These are phyloP conservation scores for Heliocidaris erythrogramma DNA, from an alignment of 35 echinoderm and acorn worm species.

Conservation along the genomic window DNA sequence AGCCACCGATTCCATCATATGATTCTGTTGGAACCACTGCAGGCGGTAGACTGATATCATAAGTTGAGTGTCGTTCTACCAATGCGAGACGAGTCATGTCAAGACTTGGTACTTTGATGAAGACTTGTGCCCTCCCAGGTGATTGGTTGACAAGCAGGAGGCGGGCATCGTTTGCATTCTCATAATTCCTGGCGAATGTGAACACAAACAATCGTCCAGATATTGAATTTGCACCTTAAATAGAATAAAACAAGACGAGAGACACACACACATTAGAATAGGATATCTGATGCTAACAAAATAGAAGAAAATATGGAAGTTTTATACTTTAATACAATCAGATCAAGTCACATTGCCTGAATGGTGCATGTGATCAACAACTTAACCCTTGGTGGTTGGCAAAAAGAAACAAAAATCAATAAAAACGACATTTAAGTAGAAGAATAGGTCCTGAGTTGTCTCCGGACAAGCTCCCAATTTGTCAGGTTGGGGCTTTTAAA, in stretches of 20 bases:
- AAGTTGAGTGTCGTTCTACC: neutral
- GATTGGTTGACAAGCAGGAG: constrained; percentile 63
- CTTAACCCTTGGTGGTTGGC: no score
- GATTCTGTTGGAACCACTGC: neutral
- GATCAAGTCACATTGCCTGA: no score
- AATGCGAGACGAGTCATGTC: neutral
- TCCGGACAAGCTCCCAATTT: no score
- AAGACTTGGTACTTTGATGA: constrained; percentile 14
- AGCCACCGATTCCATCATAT: constrained; percentile 13
- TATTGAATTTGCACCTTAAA: constrained; percentile 14
- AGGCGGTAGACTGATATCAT: constrained; percentile 12
- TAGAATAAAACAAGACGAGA: neutral
- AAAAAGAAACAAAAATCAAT: no score
- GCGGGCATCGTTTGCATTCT: constrained; percentile 17
- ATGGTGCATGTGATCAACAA: no score
- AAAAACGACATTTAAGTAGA: no score
- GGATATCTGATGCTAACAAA: neutral
- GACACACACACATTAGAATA: neutral
- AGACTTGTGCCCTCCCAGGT: constrained; percentile 30
- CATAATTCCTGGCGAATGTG: constrained; percentile 63
- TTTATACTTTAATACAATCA: no score
- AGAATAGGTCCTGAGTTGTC: no score
- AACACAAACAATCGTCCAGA: constrained; percentile 63
- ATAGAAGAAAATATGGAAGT: neutral
- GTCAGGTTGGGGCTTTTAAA: no score